Conservation (phyloP, 2,797 vertebrate genomes). For the Perdix hodgsoniae region DNA sequence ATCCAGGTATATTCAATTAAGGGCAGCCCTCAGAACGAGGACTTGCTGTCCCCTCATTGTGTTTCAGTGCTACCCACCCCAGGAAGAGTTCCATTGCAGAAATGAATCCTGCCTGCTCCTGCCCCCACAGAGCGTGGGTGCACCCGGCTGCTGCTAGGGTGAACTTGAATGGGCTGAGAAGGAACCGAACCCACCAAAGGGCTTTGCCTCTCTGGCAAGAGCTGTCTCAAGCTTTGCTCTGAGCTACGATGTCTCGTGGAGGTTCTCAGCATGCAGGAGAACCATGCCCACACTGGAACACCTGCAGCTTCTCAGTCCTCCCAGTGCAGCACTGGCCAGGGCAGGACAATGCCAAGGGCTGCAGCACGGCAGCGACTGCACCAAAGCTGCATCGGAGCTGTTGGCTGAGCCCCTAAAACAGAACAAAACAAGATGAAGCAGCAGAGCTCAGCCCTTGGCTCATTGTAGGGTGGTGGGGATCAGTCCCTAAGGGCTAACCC, state of each 20-base stretch:
- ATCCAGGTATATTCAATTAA: neutral
- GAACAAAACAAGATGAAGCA: neutral
- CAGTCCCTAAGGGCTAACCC: neutral
- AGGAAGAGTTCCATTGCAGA: neutral
- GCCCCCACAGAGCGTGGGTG: neutral
- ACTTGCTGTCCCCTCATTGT: neutral
- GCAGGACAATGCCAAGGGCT: neutral
- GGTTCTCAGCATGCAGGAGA: no score
- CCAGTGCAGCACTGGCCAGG: fast-evolving
- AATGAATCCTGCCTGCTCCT: neutral
- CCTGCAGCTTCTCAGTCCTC: neutral
- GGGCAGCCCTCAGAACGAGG: neutral
- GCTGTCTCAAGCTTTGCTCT: neutral
- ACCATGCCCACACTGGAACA: fast-evolving
- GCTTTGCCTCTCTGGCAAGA: neutral
- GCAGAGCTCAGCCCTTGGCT: fast-evolving
- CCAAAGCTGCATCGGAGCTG: neutral
- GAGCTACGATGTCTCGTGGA: neutral
- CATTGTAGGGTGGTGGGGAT: neutral
- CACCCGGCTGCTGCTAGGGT: neutral
- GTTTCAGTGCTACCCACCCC: fast-evolving
- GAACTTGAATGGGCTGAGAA: neutral
- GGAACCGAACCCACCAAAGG: neutral
- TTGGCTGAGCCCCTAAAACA: neutral
- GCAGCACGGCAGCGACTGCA: fast-evolving